Evolutionary conservation across 2,888 invertebrate species (phyloP).

Genomic region (Dicyrtoma fusca): DNA sequence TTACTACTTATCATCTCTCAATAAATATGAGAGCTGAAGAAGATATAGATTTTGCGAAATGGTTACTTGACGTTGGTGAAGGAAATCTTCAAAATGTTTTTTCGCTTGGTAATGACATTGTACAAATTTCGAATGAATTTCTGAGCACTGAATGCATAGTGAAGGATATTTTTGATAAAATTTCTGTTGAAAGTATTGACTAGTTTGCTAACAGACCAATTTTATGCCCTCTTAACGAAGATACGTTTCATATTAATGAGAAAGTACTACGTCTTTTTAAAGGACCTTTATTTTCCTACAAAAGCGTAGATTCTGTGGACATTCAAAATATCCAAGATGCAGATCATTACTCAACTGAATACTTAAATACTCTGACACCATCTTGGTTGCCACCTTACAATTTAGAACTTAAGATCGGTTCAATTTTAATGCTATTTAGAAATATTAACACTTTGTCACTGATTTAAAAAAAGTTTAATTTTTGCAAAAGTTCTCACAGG

Average conservation of each 20-base stretch:
- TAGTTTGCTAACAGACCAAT: slow-evolving; percentile 18
- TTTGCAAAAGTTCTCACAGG: slow-evolving; percentile 26
- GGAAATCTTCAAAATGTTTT: too few relatives aligned
- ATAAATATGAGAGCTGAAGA: slow-evolving; percentile 42
- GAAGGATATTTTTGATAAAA: too few relatives aligned
- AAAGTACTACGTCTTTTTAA: background rate
- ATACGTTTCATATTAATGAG: slow-evolving; percentile 19
- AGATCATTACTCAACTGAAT: too few relatives aligned
- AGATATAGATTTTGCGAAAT: background rate
- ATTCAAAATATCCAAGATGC: slow-evolving; percentile 22
- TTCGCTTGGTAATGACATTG: too few relatives aligned
- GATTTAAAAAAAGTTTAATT: slow-evolving; percentile 10
- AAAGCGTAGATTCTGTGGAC: slow-evolving; percentile 1
- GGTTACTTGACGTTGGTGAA: slow-evolving; percentile 34
- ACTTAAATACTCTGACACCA: slow-evolving; percentile 46
- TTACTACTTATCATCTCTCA: slow-evolving; percentile 29
- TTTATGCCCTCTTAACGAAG: slow-evolving; percentile 31
- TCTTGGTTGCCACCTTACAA: slow-evolving; percentile 48
- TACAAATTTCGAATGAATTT: too few relatives aligned
- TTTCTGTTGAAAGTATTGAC: too few relatives aligned
- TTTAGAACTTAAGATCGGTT: slow-evolving; percentile 44
- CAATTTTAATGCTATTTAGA: slow-evolving; percentile 41
- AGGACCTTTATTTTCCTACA: slow-evolving; percentile 15
- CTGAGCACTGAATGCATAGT: too few relatives aligned
- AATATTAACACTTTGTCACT: slow-evolving; percentile 40